Conservation (phyloP, 2,888 invertebrate species). For the Rambutsinella grinnellia region DNA sequence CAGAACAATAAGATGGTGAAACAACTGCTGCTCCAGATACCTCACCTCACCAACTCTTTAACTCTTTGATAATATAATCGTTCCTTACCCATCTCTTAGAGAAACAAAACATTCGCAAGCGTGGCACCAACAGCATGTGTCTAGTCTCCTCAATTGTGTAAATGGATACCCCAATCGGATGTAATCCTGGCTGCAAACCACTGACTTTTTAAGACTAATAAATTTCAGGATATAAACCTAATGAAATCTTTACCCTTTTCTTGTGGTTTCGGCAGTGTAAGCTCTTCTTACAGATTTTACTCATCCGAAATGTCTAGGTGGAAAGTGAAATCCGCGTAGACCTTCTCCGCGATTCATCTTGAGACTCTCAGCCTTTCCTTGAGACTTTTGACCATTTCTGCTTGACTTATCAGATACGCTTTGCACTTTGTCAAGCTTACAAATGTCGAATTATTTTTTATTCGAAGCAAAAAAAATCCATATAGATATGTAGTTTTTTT, state of each 20-base stretch:
- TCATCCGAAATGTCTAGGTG: not conserved
- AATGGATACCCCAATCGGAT: constrained; percentile 51
- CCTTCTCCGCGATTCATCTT: not conserved
- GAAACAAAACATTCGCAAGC: not conserved
- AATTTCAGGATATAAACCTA: too few species aligned
- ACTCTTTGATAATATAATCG: not conserved
- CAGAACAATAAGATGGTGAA: too few species aligned
- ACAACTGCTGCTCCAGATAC: too few species aligned
- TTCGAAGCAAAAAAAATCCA: not conserved
- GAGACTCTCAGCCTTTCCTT: not conserved
- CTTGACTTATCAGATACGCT: not conserved
- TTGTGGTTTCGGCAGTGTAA: too few species aligned
- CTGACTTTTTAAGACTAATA: too few species aligned
- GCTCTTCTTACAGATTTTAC: too few species aligned
- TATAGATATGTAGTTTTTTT: not conserved
- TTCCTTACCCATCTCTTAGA: not conserved
- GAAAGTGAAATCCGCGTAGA: not conserved
- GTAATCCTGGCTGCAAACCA: too few species aligned
- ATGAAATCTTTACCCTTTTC: too few species aligned
- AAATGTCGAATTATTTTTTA: not conserved
- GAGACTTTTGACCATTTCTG: not conserved
- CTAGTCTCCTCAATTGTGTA: constrained; percentile 47
- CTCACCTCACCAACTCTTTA: not conserved
- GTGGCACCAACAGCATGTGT: constrained; percentile 36
- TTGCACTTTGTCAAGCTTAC: not conserved